Base-by-base conservation (phyloP, 2,113 vertebrate species). In the Oreochromis spilurus region DNA sequence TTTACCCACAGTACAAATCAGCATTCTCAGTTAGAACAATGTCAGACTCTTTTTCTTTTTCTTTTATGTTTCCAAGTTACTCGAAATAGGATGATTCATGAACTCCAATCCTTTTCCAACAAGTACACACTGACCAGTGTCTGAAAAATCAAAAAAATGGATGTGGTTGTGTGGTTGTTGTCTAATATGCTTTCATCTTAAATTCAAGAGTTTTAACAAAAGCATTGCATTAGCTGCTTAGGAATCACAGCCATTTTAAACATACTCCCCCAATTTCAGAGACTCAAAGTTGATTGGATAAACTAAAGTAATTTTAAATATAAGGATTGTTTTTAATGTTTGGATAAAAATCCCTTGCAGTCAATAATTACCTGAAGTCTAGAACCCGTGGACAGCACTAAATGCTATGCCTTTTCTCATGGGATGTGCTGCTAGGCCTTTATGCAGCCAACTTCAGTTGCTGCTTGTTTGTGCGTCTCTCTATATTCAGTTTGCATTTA, bases 61-160 rank as follows among this genome's bases (percentile, higher is more conserved):
- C 45, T 77, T 77, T 52, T 31, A 77, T 52, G 72, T 77, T 77
- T 52, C 45, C 11, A 70, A 67, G 12, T 92, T 89, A 81, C 79
- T 93, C 67, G 45, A 83, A 91, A 36, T 43, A 80, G 5, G 55
- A 89, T 94, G 93, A 94, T 83, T 95, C 92, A 94, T 24, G 16
- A 79, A 17, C 43, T 88, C 80, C 82, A 54, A 3, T 80, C 79
- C 38, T 78, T 88, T 80, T 80, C 87, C 82, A 19, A 29, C 38
- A 57, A 79, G 24, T 24, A 62, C 81, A 81, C 72, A 81, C 84
- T 45, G 53, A 86, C 21, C 79, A 53, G 5, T 50, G 84, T 81
- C 54, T 83, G 72, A 89, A 80, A 50, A 50, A 75, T 75, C 0
- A 72, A 77, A 77, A 70, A 60, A 36, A 16, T 77, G 19, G 1